Evolutionary conservation across 2,113 vertebrate species (phyloP), one percentile per base, ranked within the genome.

Genomic region (Tapirus terrestris): DNA sequence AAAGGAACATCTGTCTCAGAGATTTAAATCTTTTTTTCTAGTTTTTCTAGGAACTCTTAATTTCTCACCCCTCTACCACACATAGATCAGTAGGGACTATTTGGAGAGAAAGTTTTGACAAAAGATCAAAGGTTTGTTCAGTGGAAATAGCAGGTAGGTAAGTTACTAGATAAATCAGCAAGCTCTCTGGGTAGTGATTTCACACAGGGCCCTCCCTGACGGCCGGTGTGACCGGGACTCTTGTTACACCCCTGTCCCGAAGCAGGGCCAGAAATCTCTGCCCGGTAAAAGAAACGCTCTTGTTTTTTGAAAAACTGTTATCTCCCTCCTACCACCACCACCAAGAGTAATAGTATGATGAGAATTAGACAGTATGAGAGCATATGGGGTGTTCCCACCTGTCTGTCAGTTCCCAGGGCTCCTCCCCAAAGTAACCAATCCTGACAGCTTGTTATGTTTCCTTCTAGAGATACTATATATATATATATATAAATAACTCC

Each of bases 51-150:
- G 56, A 85, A 45, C 51, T 88, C 43, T 89, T 77, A 17, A 58
- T 94, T 93, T 63, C 45, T 96, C 76, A 43, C 23, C 70, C 27
- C 51, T 73, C 75, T 21, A 0, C 65, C 65, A 91, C 48, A 86
- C 25, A 56, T 14, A 68, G 14, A 48, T 89, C 51, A 67, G 1
- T 76, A 96, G 96, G 88, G 72, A 94, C 11, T 83, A 45, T 94
- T 65, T 86, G 77, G 80, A 89, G 79, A 91, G 91, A 93, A 48
- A 56, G 43, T 88, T 87, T 58, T 97, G 29, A 51, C 67, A 60
- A 72, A 86, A 91, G n/a, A 77, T 45, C 84, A 70, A 17, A 33
- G 17, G 45, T 77, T 70, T 82, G 60, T 58, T 95, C 91, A 53
- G 92, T 93, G 81, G 68, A 86, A 43, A 53, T 83, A 51, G 76